These are phyloP conservation scores for Pteronotus mesoamericanus DNA, from an alignment of 2,797 vertebrate species.

Conservation along the genomic window DNA sequence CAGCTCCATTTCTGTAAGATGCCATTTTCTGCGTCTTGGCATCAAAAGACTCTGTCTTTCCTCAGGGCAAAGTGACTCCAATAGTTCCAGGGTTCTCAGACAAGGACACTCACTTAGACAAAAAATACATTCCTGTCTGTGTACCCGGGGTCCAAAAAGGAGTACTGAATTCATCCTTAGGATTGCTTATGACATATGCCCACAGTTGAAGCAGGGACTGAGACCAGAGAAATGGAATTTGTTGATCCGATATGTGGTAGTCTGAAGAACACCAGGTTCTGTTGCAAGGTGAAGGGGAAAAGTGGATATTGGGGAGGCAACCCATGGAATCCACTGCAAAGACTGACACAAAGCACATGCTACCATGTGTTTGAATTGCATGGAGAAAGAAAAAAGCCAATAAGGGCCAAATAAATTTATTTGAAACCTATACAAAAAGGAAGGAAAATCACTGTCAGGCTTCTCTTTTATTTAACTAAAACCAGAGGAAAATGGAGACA, in stretches of 20 bases:
- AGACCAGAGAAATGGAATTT: neutral
- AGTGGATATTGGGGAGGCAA: neutral
- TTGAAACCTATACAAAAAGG: neutral
- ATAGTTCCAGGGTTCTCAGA: neutral
- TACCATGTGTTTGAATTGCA: neutral
- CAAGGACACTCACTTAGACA: neutral
- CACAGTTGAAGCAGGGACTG: neutral
- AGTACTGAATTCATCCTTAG: neutral
- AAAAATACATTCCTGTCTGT: neutral
- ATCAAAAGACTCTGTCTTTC: neutral
- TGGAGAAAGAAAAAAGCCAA: neutral
- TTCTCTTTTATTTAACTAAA: slow-evolving; percentile 13
- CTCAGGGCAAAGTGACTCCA: neutral
- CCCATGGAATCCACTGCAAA: neutral
- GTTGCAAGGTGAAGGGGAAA: neutral
- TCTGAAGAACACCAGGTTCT: neutral
- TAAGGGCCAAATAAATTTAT: neutral
- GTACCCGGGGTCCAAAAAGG: neutral
- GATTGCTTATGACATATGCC: neutral
- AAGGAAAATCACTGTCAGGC: neutral
- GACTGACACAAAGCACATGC: neutral
- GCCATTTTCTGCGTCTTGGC: neutral
- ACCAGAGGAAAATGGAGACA: neutral
- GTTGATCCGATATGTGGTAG: neutral
- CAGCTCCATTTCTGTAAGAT: neutral